Evolutionary conservation across 1,140 invertebrate species (phyloP).

Genomic region (Eubasilissa regina): DNA sequence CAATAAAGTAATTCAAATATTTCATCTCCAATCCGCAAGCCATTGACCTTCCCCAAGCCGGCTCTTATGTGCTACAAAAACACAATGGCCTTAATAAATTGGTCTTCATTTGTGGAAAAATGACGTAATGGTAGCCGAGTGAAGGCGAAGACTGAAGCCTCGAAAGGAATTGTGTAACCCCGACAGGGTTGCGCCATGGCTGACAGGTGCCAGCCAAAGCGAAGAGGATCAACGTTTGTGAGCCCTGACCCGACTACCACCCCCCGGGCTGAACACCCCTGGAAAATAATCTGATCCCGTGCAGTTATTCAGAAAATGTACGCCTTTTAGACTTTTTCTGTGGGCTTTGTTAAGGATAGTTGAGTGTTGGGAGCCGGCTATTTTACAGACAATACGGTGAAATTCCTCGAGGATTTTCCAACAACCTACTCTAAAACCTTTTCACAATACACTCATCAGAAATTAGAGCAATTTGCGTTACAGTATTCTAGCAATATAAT

Average conservation of each 20-base stretch:
- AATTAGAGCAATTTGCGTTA: too few species aligned
- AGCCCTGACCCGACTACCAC: not conserved
- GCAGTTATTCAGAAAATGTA: not conserved
- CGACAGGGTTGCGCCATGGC: not conserved
- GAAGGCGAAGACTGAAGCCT: not conserved
- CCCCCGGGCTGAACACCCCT: not conserved
- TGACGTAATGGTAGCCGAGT: not conserved
- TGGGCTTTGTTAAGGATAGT: not conserved
- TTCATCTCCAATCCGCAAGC: slow-evolving; percentile 1
- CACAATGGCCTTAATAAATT: slow-evolving; percentile 26
- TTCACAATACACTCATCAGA: too few species aligned
- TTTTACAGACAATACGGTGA: not conserved
- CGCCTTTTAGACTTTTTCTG: slow-evolving; percentile 3
- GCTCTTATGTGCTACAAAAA: not conserved
- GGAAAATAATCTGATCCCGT: slow-evolving; percentile 5
- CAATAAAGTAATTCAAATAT: slow-evolving; percentile 14
- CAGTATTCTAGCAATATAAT: too few species aligned
- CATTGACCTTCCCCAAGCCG: slow-evolving; percentile 15
- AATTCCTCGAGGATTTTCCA: too few species aligned
- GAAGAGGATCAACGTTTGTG: slow-evolving; percentile 18
- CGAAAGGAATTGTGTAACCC: not conserved
- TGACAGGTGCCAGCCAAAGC: slow-evolving; percentile 12
- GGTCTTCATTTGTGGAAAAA: slow-evolving; percentile 20
- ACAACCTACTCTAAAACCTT: too few species aligned
- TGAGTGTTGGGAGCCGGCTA: not conserved